These are phyloP conservation scores for Dasyornis broadbenti DNA, from an alignment of 2,113 vertebrate species.

Conservation along the genomic window DNA sequence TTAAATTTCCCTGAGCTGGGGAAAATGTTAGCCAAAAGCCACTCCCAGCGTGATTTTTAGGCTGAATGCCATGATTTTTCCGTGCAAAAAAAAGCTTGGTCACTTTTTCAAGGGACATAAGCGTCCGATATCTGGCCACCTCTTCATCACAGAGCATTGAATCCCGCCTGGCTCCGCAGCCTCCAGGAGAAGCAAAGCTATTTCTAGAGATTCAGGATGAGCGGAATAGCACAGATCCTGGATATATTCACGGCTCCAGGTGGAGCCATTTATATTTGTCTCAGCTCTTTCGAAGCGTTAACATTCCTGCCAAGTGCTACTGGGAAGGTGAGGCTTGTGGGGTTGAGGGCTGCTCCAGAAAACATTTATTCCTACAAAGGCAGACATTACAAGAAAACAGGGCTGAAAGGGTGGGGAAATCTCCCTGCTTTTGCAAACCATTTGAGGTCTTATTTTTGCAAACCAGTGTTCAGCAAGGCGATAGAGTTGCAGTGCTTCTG, in stretches of 20 bases:
- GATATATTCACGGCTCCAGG: neutral
- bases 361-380: neutral
- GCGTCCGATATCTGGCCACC: neutral
- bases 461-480: neutral
- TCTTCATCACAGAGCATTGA: neutral
- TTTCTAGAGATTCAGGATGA: neutral
- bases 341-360: neutral
- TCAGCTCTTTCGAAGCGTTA: neutral
- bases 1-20: neutral
- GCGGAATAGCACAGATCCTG: neutral
- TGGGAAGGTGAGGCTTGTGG: neutral
- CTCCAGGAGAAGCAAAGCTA: neutral
- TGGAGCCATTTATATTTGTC: neutral
- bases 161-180: too few species aligned
- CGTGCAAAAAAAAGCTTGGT: neutral
- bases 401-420: neutral
- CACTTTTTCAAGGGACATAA: neutral
- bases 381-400: neutral
- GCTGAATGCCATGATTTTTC: neutral
- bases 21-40: neutral
- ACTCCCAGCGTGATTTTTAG: neutral
- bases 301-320: neutral
- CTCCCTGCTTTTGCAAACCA: neutral
- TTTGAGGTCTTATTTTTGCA: neutral
- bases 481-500: rapidly evolving